These are phyloP conservation scores for Drosophila limbata DNA, from an alignment of 2,888 invertebrate species.

Conservation along the genomic window DNA sequence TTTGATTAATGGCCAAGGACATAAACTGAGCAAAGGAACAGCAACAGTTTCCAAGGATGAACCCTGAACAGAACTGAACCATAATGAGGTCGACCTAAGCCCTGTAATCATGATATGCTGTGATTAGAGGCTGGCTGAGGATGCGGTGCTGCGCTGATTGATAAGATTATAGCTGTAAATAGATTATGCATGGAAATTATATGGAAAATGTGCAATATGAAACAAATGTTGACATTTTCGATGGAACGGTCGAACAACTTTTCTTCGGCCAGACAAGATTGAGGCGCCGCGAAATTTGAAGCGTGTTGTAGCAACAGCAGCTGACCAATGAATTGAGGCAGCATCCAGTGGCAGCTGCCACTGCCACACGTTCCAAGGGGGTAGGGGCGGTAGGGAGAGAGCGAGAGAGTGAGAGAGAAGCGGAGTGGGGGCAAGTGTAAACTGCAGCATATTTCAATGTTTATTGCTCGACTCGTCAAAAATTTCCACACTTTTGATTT, in stretches of 20 bases:
- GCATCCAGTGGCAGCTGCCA: constrained; percentile 44
- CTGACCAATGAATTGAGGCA: constrained; percentile 58
- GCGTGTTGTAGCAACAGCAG: constrained; percentile 56
- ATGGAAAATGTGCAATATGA: constrained; percentile 61
- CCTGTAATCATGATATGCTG: constrained; percentile 58
- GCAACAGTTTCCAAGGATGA: constrained; percentile 46
- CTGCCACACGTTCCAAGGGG: constrained; percentile 31
- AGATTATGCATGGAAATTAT: constrained; percentile 78
- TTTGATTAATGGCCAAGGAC: constrained; percentile 85
- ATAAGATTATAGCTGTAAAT: constrained; percentile 73
- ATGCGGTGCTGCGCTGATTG: constrained; percentile 56
- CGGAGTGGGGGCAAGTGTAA: constrained; percentile 50
- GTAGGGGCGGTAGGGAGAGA: not conserved
- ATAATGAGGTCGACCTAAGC: constrained; percentile 44
- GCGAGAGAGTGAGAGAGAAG: not conserved
- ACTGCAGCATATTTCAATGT: constrained; percentile 67
- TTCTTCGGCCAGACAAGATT: not conserved
- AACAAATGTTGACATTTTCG: constrained; percentile 75
- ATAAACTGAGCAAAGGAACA: constrained; percentile 60
- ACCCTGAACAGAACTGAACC: constrained; percentile 15
- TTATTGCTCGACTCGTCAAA: constrained; percentile 62
- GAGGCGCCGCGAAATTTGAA: constrained; percentile 69
- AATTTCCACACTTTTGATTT: constrained; percentile 79
- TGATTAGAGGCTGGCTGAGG: constrained; percentile 50
- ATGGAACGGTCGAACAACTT: not conserved